phyloP scores from a whole-genome alignment of 2,888 invertebrate genomes.

The Oegoconia quadripuncta region DNA sequence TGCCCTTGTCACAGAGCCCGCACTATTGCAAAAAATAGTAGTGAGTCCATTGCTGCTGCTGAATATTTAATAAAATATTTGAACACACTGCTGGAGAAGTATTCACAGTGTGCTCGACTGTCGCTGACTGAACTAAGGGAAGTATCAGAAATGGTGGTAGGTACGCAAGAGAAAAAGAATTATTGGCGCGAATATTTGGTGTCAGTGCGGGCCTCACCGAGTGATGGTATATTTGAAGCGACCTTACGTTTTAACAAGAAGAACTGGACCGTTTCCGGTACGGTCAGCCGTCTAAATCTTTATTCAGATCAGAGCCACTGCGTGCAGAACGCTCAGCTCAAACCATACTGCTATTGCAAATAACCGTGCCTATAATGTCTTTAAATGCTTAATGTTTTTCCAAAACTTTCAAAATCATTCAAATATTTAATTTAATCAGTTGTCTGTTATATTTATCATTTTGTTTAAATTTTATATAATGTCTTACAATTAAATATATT shows the following conservation, averaged over 20 bases:
- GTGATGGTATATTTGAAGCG: slow-evolving; percentile 6
- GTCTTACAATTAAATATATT: too few relatives aligned
- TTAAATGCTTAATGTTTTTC: too few relatives aligned
- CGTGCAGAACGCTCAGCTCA: background rate
- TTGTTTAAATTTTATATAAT: too few relatives aligned
- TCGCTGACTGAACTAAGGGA: background rate
- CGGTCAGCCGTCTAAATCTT: slow-evolving; percentile 2
- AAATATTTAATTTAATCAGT: too few relatives aligned
- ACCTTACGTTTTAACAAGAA: background rate
- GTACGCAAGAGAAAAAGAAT: background rate
- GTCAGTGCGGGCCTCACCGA: background rate
- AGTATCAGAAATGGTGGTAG: background rate
- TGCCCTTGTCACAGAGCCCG: slow-evolving; percentile 86
- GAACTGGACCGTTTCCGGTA: slow-evolving; percentile 1
- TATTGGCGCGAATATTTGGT: too few relatives aligned
- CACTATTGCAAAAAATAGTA: background rate
- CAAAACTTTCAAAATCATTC: too few relatives aligned
- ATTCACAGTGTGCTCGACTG: slow-evolving; percentile 2
- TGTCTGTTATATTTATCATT: too few relatives aligned
- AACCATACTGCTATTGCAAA: slow-evolving; percentile 8
- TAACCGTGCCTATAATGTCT: background rate
- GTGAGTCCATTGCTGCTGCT: background rate
- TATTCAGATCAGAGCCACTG: slow-evolving; percentile 6
- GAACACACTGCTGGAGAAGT: background rate
- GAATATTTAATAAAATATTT: background rate